These are phyloP conservation scores for Triplophysa dalaica DNA, from an alignment of 2,113 vertebrate genomes.

Conservation along the genomic window DNA sequence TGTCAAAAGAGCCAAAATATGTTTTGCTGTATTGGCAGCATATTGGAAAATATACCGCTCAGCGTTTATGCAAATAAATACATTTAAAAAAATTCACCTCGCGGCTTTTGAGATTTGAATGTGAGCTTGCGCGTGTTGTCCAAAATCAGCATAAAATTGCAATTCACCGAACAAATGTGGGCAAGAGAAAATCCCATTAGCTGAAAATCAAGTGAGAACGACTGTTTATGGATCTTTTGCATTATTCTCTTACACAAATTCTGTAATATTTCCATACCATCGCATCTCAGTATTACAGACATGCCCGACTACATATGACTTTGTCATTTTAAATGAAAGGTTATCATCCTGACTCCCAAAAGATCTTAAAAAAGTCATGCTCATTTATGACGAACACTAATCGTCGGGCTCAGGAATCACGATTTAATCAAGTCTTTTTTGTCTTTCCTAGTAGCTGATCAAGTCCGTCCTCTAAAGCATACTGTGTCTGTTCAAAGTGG, in stretches of 20 bases:
- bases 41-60: conserved; percentile 5
- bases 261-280: not conserved
- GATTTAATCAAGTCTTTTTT: conserved; percentile 7
- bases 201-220: conserved; percentile 19
- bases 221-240: not conserved
- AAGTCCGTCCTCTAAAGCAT: conserved; percentile 24
- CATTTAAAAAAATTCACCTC: not conserved
- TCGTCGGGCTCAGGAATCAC: not conserved
- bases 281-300: not conserved
- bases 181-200: not conserved
- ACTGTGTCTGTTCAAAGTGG: conserved; percentile 40
- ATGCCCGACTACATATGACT: not conserved
- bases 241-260: not conserved
- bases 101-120: not conserved
- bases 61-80: conserved; percentile 21
- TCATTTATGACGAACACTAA: not conserved
- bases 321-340: not conserved
- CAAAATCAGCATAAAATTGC: conserved; percentile 20
- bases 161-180: not conserved
- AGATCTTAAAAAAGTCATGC: not conserved
- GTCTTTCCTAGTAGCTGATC: conserved; percentile 3
- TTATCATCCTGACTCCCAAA: not conserved
- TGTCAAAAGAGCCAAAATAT: conserved; percentile 68
- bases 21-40: conserved; percentile 63
- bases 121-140: not conserved